Evolutionary conservation across 2,113 vertebrate species (phyloP), one percentile per base, ranked within the genome.

Genomic region (Thomomys bottae): DNA sequence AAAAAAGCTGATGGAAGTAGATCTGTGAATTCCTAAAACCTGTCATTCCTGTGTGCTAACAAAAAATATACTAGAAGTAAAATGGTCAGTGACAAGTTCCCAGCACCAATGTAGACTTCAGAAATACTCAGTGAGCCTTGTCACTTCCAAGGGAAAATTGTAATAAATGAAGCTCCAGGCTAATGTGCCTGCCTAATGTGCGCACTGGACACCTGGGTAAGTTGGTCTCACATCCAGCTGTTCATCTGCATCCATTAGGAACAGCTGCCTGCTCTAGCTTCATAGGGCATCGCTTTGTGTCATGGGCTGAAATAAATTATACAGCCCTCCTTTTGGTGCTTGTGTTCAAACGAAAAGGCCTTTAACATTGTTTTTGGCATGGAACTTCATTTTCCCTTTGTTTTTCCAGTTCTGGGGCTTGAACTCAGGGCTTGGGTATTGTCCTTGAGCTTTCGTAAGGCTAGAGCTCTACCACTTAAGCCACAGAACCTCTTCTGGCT

Each of bases 171-270:
- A 30, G 54, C 18, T 76, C n/a, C 30, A 26, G 61, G 14, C 1
- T 20, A 23, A 18, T 28, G 1, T 14, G 2, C n/a, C 7, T 3
- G 28, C 66, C 40, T 12, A 11, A 42, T 67, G 11, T 11, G 1
- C 0, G 84, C 42, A 49, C 28, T 20, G 0, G 0, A 8, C 70
- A 54, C 0, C n/a, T 18, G 24, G 59, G 23, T 5, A 66, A 34
- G 36, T 6, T 8, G 15, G 70, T 79, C 72, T n/a, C 21, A 9
- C 0, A 26, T 23, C 15, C 0, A 6, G 57, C 64, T 42, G 10
- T 30, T 28, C 42, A 8, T 49, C 14, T 12, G n/a, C n/a, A n/a
- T n/a, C n/a, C n/a, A n/a, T n/a, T n/a, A n/a, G n/a, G n/a, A n/a
- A n/a, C n/a, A n/a, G n/a, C n/a, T n/a, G n/a, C n/a, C n/a, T n/a